Base-by-base conservation (phyloP, 1,140 invertebrate species). In the Trichoplusia ni region DNA sequence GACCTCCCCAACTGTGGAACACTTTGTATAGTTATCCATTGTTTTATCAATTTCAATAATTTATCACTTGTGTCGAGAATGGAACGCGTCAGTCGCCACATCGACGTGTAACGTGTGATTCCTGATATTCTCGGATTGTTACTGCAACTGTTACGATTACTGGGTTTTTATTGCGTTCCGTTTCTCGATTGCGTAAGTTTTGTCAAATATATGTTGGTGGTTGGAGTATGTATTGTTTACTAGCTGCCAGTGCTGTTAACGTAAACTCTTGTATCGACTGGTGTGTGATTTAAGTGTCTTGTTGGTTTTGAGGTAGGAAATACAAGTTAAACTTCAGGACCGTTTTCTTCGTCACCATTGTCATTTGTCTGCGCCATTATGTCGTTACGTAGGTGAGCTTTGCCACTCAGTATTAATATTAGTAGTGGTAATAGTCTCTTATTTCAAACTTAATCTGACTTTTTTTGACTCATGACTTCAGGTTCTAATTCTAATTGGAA, bases 31-130 rank as follows among this genome's bases (percentile, higher is more conserved):
- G 71, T 77, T 77, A 82, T 79, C 77, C 80, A 82, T 89, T 89
- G 86, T 89, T 86, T 84, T 87, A 89, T 89, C 86, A 87, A 89
- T 87, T 81, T 87, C 81, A 85, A 85, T 87, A 87, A 89, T 89
- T 89, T 89, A 89, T 89, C 78, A 77, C 78, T 69, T 35, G 56
- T 63, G 44, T 61, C 73, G 83, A 74, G 77, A 81, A 85, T 80
- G 82, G 74, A 84, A 82, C 79, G 73, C 80, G 65, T 87, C 84
- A 73, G 40, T 87, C 77, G 58, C 38, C 86, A 78, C 81, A 64
- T 81, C 72, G 83, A 79, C 33, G 19, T 49, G 74, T 75, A 81
- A 74, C 71, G 37, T 77, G 71, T 77, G 74, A 83, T 83, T 76
- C 77, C 73, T 80, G 79, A 81, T 81, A 75, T 77, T 82, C 75